Evolutionary conservation across 2,113 vertebrate genomes (phyloP).

Genomic region (Formicarius rufipectus): DNA sequence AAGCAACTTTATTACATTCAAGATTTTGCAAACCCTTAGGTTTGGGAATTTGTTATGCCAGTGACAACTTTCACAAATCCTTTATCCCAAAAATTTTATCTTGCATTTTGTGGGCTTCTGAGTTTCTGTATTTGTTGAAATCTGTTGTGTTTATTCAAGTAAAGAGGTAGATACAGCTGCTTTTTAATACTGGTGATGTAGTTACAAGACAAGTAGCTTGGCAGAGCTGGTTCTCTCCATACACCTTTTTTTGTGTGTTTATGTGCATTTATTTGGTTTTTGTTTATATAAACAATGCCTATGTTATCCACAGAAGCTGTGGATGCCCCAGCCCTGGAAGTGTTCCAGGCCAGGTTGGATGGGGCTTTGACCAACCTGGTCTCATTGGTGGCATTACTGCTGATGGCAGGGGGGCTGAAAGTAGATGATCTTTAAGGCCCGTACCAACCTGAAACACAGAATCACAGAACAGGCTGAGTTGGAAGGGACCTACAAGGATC

Average conservation of each 20-base stretch:
- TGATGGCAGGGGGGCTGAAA: background rate
- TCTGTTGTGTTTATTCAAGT: background rate
- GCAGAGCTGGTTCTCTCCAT: background rate
- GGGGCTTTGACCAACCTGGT: background rate
- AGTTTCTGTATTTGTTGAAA: background rate
- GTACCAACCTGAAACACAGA: background rate
- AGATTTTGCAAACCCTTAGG: background rate
- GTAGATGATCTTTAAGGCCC: background rate
- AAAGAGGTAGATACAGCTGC: background rate
- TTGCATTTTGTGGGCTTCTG: background rate
- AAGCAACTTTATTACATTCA: background rate
- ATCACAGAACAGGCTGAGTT: background rate
- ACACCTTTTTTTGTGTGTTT: background rate
- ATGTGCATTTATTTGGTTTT: background rate
- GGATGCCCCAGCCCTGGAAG: background rate
- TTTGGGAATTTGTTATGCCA: background rate
- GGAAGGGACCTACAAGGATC: background rate
- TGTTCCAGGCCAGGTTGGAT: background rate
- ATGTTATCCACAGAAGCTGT: background rate
- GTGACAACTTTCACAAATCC: background rate
- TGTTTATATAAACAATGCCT: background rate
- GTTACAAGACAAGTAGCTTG: background rate
- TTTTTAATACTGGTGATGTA: background rate
- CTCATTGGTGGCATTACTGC: background rate
- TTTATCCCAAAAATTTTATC: background rate